These are phyloP conservation scores for Eospalax fontanierii DNA, from an alignment of 2,797 vertebrate species.

Conservation along the genomic window DNA sequence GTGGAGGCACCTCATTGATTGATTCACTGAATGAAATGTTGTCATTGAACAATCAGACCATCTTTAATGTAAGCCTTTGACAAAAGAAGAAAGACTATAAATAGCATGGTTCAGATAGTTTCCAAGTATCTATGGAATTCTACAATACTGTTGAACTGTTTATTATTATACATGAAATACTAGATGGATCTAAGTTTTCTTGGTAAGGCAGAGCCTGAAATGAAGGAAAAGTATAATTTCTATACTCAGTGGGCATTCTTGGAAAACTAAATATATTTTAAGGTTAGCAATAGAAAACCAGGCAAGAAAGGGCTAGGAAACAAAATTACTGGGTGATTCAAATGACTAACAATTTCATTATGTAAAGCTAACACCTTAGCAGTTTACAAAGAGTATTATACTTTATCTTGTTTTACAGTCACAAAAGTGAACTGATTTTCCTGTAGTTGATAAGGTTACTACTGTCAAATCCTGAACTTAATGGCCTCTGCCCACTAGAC, in stretches of 20 bases:
- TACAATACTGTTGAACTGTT: neutral
- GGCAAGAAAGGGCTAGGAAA: neutral
- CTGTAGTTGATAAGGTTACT: neutral
- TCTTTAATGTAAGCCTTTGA: neutral
- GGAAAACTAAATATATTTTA: conserved; percentile 19
- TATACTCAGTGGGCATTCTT: neutral
- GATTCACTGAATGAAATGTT: conserved; percentile 13
- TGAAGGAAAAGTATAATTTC: conserved; percentile 14
- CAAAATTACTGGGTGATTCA: neutral
- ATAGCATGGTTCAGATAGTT: neutral
- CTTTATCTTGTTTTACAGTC: neutral
- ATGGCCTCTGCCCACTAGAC: neutral
- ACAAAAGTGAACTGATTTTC: neutral
- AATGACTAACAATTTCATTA: conserved; percentile 49
- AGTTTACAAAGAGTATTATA: neutral
- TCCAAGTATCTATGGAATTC: neutral
- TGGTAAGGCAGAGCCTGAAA: neutral
- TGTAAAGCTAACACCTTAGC: neutral
- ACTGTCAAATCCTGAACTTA: neutral
- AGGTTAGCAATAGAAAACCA: neutral
- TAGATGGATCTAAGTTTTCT: neutral
- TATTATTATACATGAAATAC: neutral
- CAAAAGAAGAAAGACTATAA: neutral
- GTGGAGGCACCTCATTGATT: neutral
- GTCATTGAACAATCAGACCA: neutral